A percentile compares a stretch with the other conserved stretches of the same genome.
Conservation (phyloP, 2,888 invertebrate species). For the Lymantria monacha region DNA sequence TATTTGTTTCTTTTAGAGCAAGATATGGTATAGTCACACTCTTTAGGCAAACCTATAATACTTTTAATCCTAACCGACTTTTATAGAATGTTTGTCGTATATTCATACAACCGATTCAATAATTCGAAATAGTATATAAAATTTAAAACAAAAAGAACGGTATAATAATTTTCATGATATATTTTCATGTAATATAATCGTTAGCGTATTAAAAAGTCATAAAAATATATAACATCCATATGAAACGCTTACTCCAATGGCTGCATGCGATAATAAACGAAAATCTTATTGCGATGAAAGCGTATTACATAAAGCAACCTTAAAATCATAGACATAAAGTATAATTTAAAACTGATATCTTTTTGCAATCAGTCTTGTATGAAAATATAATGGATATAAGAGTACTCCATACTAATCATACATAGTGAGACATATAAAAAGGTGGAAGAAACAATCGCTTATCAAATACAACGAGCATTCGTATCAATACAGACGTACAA, state of each 20-base stretch:
- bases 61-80: too few species aligned
- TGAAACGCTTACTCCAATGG: slow-evolving; percentile 54
- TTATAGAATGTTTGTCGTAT: too few species aligned
- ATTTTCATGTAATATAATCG: neutral
- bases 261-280: slow-evolving; percentile 67
- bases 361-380: slow-evolving; percentile 76
- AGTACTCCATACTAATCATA: slow-evolving; percentile 62
- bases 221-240: slow-evolving; percentile 48
- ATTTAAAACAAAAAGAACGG: neutral
- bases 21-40: too few species aligned
- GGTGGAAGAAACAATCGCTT: slow-evolving; percentile 61
- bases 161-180: neutral
- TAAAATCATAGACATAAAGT: slow-evolving; percentile 19
- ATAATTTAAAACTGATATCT: slow-evolving; percentile 32
- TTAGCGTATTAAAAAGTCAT: slow-evolving; percentile 42
- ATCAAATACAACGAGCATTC: slow-evolving; percentile 67
- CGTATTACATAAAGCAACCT: slow-evolving; percentile 31
- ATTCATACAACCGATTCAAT: too few species aligned
- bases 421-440: slow-evolving; percentile 76
- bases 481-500: slow-evolving; percentile 61
- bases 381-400: slow-evolving; percentile 76
- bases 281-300: slow-evolving; percentile 30
- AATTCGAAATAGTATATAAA: too few species aligned
- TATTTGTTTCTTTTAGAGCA: too few species aligned
- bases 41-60: too few species aligned